phyloP scores from a whole-genome alignment of 2,797 vertebrate genomes.

The Pseudopleuronectes americanus region DNA sequence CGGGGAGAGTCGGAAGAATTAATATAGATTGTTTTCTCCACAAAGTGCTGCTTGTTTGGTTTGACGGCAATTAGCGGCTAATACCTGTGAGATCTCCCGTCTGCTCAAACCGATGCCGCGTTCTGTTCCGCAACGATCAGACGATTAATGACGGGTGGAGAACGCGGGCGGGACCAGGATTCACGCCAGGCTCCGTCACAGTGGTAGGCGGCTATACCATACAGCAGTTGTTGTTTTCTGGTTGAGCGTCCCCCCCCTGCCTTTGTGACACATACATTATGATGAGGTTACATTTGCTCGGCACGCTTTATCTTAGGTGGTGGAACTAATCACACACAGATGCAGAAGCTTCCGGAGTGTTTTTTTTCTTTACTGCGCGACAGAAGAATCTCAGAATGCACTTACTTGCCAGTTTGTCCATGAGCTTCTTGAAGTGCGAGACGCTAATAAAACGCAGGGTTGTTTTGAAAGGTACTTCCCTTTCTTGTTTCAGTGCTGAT shows the following conservation, averaged over 20 bases:
- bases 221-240: constrained; percentile 58
- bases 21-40: constrained; percentile 82
- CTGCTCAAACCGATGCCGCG: constrained; percentile 66
- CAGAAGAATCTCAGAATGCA: constrained; percentile 54
- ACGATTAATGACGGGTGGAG: constrained; percentile 77
- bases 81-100: constrained; percentile 78
- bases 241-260: constrained; percentile 50
- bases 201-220: constrained; percentile 46
- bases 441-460: constrained; percentile 59
- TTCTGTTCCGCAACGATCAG: constrained; percentile 72
- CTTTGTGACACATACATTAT: constrained; percentile 68
- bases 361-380: constrained; percentile 46
- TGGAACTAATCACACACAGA: constrained; percentile 79
- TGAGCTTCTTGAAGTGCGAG: constrained; percentile 55
- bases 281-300: constrained; percentile 68
- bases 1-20: constrained; percentile 74
- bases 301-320: constrained; percentile 75
- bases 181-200: constrained; percentile 43
- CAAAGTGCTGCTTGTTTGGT: constrained; percentile 82
- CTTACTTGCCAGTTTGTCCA: constrained; percentile 58
- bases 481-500: constrained; percentile 59
- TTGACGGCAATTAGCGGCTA: constrained; percentile 83
- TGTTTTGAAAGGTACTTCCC: constrained; percentile 62
- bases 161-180: constrained; percentile 60
- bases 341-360: constrained; percentile 48